These are phyloP conservation scores for Xenopus laevis DNA, from an alignment of 2,113 vertebrate genomes.

Conservation along the genomic window DNA sequence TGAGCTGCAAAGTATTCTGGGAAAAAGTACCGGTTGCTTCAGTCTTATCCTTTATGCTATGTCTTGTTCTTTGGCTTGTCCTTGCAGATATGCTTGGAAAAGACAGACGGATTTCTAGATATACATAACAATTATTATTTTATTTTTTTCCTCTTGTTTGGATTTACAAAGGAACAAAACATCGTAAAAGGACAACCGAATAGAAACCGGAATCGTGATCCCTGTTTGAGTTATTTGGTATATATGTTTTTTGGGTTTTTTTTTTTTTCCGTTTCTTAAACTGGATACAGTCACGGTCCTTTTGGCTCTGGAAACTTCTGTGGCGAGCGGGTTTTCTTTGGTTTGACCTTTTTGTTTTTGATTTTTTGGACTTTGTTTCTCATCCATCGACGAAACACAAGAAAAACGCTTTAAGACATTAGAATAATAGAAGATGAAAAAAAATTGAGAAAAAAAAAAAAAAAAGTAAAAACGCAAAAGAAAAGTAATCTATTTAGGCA, in stretches of 20 bases:
- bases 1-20: conserved; percentile 12
- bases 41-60: conserved; percentile 10
- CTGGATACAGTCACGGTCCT: conserved; percentile 22
- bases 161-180: conserved; percentile 13
- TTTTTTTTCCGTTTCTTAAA: conserved; percentile 4
- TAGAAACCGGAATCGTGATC: conserved; percentile 54
- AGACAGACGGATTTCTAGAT: conserved; percentile 15
- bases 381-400: conserved; percentile 50
- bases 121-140: neutral
- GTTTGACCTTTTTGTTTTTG: conserved; percentile 52
- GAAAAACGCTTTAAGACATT: conserved; percentile 41
- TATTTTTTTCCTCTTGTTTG: conserved; percentile 9
- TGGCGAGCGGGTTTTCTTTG: conserved; percentile 60
- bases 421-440: conserved; percentile 12
- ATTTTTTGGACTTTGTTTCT: conserved; percentile 50
- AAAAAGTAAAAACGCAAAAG: conserved; percentile 54
- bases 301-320: conserved; percentile 61
- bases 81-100: neutral
- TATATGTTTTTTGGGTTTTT: conserved; percentile 29
- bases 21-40: neutral
- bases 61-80: neutral
- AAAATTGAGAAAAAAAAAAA: conserved; percentile 10
- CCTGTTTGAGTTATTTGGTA: conserved; percentile 48
- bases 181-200: neutral
- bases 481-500: conserved; percentile 62